Percentiles rank a stretch among this genome's conserved stretches.
Evolutionary conservation across 2,888 invertebrate genomes (phyloP).

Genomic region (Muscina levida): DNA sequence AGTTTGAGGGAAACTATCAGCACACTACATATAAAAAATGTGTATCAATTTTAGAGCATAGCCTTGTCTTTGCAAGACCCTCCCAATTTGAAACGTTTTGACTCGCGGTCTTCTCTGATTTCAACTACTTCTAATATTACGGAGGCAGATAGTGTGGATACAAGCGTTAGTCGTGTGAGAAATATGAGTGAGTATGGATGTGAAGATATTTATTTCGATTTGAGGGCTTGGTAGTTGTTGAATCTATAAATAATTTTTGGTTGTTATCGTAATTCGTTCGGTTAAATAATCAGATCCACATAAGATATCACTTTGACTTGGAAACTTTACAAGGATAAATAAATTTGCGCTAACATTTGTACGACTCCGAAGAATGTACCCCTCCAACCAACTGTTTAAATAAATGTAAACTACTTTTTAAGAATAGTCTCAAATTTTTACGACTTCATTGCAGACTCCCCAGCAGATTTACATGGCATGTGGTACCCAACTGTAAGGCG

Average conservation of each 20-base stretch:
- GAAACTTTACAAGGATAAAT: too few relatives aligned
- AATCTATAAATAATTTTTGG: not conserved
- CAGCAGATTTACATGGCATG: conserved; percentile 99
- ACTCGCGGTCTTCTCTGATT: conserved; percentile 85
- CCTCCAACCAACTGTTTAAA: too few relatives aligned
- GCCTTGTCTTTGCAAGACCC: conserved; percentile 84
- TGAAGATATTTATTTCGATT: not conserved
- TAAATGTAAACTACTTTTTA: too few relatives aligned
- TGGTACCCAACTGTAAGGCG: conserved; percentile 99
- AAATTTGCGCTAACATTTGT: too few relatives aligned
- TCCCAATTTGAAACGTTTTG: conserved; percentile 82
- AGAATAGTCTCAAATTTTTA: too few relatives aligned
- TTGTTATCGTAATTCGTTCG: not conserved
- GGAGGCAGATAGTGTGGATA: conserved; percentile 85
- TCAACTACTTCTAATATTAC: conserved; percentile 86
- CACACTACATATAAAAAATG: too few relatives aligned
- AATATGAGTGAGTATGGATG: conserved; percentile 75
- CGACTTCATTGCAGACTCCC: too few relatives aligned
- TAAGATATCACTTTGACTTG: too few relatives aligned
- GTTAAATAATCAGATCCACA: too few relatives aligned
- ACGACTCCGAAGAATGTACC: too few relatives aligned
- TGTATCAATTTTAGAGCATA: conserved; percentile 82
- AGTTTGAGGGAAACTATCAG: too few relatives aligned
- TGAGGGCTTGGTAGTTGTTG: too few relatives aligned
- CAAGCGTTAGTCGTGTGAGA: conserved; percentile 73